Base-by-base conservation (phyloP, 1,140 invertebrate genomes). In the Popillia japonica region DNA sequence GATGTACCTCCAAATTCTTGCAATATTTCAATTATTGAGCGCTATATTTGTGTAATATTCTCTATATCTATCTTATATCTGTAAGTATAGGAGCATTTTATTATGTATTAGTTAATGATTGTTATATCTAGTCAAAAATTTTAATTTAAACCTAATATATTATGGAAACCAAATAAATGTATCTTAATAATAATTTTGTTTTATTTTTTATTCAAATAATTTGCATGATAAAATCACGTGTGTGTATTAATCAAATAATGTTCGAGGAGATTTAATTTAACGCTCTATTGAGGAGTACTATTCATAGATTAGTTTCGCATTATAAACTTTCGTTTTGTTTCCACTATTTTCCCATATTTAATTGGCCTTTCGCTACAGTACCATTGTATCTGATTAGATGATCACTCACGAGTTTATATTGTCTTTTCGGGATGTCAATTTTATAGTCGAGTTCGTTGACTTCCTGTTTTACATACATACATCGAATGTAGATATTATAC, bases 361-460 rank as follows among this genome's bases (percentile, higher is more conserved):
- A 6, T 55, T 55, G 14, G 14, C 6, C 48, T 55, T 55, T 17
- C 48, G 48, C 17, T 55, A 55, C 17, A 34, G 27, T 17, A n/a
- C 48, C 14, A 55, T 55, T 17, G 48, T 55, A 4, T 34, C 2
- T 55, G 48, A n/a, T 55, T 55, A 6, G 11, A 55, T 55, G 14
- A 55, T 17, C 48, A 55, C 17, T 55, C 48, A 55, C n/a, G 14
- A 14, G 14, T 17, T 17, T 14, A 55, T 55, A 55, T 55, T 55
- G 48, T 55, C 17, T 55, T 48, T 55, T 55, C 48, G 48, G 48
- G 48, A 55, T 55, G 48, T 55, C 48, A n/a, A 55, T 55, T 55
- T 55, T 55, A 55, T 55, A 55, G 48, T 55, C 7, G 48, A 55
- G 48, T 55, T 55, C 48, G 48, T 55, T 55, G 48, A 55, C 48